Base-by-base conservation (phyloP, 2,113 vertebrate genomes). In the Rhegmatorhina hoffmannsi region DNA sequence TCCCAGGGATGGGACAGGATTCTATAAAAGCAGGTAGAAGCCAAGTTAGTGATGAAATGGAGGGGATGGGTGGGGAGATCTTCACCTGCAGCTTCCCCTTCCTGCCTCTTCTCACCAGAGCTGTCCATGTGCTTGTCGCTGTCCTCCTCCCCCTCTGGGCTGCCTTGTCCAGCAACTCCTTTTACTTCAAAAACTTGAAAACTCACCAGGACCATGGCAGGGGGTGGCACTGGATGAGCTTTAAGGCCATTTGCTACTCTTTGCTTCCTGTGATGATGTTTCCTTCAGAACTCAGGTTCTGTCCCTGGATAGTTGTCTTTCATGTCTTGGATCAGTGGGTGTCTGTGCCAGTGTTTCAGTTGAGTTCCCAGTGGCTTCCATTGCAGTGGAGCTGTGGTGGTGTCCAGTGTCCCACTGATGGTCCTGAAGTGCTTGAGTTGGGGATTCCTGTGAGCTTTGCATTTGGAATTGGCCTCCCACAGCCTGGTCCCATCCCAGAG, bases 61-160 rank as follows among this genome's bases (percentile, higher is more conserved):
- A 36, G 36, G 11, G 17, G 14, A 13, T 50, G 67, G 19, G 3
- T 70, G 68, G 18, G 49, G n/a, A 67, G 46, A 49, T 52, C n/a
- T 67, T 55, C 23, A 10, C 18, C 24, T 23, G 17, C 31, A 47
- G 59, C 50, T 82, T 74, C 60, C 13, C 34, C 56, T 36, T 79
- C 47, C 55, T 36, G 2, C 24, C 16, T 26, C 4, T 24, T 63
- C 18, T 26, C 52, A 19, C 60, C 62, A 13, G 64, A 13, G 12
- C 34, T 59, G 14, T 31, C 28, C 20, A 4, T 0, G 0, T 31
- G 46, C 47, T 69, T 64, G 5, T 11, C 6, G 17, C 63, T 50
- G 20, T 10, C 34, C 40, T 84, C 36, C 56, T 92, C 24, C 47
- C 70, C 47, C 16, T 44, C 43, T 25, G 20, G n/a, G 36, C 68